Conservation (phyloP, 1,140 invertebrate genomes). For the Galleria mellonella region DNA sequence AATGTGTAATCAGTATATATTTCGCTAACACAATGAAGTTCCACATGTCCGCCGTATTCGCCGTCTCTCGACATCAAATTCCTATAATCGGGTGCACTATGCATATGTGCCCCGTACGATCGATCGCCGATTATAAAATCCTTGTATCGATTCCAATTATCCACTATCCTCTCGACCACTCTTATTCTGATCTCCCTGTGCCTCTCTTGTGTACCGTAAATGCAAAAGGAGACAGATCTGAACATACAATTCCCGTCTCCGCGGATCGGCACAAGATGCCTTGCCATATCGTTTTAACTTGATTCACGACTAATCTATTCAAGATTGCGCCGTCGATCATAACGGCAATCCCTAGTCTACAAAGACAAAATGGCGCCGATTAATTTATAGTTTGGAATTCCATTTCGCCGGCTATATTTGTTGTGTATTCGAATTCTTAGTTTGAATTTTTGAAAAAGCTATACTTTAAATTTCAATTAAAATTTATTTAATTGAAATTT, state of each 20-base stretch:
- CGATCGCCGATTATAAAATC: slow-evolving; percentile 58
- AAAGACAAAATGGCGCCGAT: too few relatives aligned
- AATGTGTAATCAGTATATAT: slow-evolving; percentile 44
- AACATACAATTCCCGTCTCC: slow-evolving; percentile 63
- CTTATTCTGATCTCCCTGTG: slow-evolving; percentile 44
- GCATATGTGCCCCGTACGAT: slow-evolving; percentile 39
- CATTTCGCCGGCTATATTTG: too few relatives aligned
- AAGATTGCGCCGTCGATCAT: slow-evolving; percentile 3
- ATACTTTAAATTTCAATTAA: too few relatives aligned
- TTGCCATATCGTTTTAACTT: slow-evolving; percentile 24
- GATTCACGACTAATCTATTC: slow-evolving; percentile 9
- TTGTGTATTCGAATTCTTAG: too few relatives aligned
- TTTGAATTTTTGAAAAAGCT: too few relatives aligned
- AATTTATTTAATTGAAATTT: too few relatives aligned
- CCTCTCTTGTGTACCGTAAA: slow-evolving; percentile 52
- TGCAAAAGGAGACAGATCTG: slow-evolving; percentile 50
- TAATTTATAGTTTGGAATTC: too few relatives aligned
- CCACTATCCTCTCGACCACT: slow-evolving; percentile 43
- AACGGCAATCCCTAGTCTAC: slow-evolving; percentile 3
- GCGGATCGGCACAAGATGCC: slow-evolving; percentile 38
- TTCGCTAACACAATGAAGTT: slow-evolving; percentile 50
- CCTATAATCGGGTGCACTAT: slow-evolving; percentile 29
- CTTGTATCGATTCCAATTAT: slow-evolving; percentile 53
- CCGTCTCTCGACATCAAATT: slow-evolving; percentile 46
- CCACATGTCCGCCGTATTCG: slow-evolving; percentile 56